Base-by-base conservation (phyloP, 2,888 invertebrate genomes). In the Drosophila algonquin region DNA sequence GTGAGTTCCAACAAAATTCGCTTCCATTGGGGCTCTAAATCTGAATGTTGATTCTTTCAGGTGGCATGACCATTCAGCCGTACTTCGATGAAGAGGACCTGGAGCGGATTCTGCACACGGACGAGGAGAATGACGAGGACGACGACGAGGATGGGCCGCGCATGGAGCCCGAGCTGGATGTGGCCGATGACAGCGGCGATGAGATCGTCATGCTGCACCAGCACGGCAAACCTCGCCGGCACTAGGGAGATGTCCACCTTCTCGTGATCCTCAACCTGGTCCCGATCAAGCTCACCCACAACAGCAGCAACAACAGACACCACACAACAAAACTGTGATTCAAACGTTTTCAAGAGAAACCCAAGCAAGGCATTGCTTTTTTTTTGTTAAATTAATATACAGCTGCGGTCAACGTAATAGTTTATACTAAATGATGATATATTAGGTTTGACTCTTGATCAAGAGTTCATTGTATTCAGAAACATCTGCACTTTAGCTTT, bases 71-170 rank as follows among this genome's bases (percentile, higher is more conserved):
- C 63, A 86, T 90, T 24, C 88, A 91, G 83, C 96, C 96, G 0
- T 96, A 96, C 90, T 96, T 93, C 80, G 96, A 96, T 76, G 95
- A 95, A 32, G 91, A 90, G 6, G 95, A 95, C 50, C 94, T 95
- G 4, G 92, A 95, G 18, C 93, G 94, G 0, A 93, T 93, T 0
- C 93, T 94, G 1, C 93, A 94, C 35, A 93, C 94, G 0, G 94
- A 94, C 32, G 87, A 89, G 3, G 89, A 87, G 7, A 80, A 81
- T 52, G 87, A 94, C 0, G 94, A 91, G 1, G 94, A 94, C 47
- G 84, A 94, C 59, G 94, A 94, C 6, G 79, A 88, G 47, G 84
- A 89, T 21, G 83, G 57, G 1, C 58, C 58, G 44, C 58, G 32
- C 16, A 67, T 81, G 58, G 90, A 91, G 50, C 58, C 65, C 16